These are phyloP conservation scores for Podargus strigoides DNA, from an alignment of 2,797 vertebrate genomes.

Conservation along the genomic window DNA sequence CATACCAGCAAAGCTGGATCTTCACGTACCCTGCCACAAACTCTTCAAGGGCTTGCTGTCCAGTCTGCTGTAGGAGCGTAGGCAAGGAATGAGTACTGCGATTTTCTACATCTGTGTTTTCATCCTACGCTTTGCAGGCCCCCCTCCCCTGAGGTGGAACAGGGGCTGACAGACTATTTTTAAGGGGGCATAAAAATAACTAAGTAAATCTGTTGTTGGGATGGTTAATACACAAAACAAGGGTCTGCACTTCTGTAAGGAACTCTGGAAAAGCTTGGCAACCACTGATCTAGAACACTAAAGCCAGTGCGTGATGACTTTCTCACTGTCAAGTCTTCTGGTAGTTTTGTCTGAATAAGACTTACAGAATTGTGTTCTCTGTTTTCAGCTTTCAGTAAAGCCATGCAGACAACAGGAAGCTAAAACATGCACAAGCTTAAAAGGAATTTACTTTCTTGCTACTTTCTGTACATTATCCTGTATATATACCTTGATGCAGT, in stretches of 20 bases:
- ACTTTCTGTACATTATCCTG: neutral
- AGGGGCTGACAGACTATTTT: neutral
- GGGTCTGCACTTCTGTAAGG: neutral
- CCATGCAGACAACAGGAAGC: neutral
- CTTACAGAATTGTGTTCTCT: neutral
- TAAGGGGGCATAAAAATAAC: neutral
- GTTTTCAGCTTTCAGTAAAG: neutral
- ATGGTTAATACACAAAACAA: neutral
- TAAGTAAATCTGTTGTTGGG: neutral
- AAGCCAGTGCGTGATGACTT: neutral
- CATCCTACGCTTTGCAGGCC: neutral
- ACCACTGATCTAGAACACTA: neutral
- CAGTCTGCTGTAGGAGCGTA: accelerated
- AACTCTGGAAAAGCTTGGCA: neutral
- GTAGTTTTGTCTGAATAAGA: neutral
- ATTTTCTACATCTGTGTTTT: neutral
- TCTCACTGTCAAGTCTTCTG: neutral
- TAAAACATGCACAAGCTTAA: neutral
- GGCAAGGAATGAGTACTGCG: neutral
- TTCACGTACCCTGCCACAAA: neutral
- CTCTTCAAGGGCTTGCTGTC: neutral
- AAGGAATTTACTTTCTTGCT: neutral
- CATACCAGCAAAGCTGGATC: accelerated
- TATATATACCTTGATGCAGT: neutral
- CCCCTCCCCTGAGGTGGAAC: neutral